Conservation (phyloP, 2,888 invertebrate species). For the Leptodirus hochenwartii region DNA sequence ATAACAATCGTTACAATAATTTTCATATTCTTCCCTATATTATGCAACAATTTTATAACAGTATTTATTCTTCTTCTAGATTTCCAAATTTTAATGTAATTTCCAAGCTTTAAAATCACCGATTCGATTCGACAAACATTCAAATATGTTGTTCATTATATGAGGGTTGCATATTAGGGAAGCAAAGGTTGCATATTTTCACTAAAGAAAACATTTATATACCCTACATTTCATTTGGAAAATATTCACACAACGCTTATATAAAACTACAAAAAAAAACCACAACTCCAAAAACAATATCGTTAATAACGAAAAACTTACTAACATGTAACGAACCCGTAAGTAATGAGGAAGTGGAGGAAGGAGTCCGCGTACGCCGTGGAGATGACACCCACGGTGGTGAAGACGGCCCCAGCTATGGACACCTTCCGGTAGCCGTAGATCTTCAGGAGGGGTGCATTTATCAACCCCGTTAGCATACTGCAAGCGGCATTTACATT, state of each 20-base stretch:
- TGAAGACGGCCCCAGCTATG: constrained; percentile 33
- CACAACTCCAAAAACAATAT: too few species aligned
- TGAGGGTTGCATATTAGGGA: too few species aligned
- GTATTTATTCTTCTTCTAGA: too few species aligned
- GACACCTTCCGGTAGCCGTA: constrained; percentile 50
- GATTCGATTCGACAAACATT: too few species aligned
- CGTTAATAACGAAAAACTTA: too few species aligned
- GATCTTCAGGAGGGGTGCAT: constrained; percentile 39
- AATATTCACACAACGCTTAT: neutral
- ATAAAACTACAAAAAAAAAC: constrained; percentile 1
- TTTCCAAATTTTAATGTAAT: too few species aligned
- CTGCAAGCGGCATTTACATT: constrained; percentile 48
- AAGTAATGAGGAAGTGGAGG: constrained; percentile 39
- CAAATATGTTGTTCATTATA: too few species aligned
- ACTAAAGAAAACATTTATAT: neutral
- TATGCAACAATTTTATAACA: too few species aligned
- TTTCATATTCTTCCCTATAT: too few species aligned
- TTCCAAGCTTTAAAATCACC: too few species aligned
- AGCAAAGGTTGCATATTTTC: too few species aligned
- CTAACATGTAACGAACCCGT: constrained; percentile 53
- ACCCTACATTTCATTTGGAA: neutral
- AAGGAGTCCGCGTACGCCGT: constrained; percentile 38
- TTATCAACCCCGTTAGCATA: constrained; percentile 44
- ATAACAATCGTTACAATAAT: too few species aligned
- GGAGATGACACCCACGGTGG: constrained; percentile 36